Evolutionary conservation across 2,113 vertebrate species (phyloP), one percentile per base, ranked within the genome.

Genomic region (Hyla sarda): DNA sequence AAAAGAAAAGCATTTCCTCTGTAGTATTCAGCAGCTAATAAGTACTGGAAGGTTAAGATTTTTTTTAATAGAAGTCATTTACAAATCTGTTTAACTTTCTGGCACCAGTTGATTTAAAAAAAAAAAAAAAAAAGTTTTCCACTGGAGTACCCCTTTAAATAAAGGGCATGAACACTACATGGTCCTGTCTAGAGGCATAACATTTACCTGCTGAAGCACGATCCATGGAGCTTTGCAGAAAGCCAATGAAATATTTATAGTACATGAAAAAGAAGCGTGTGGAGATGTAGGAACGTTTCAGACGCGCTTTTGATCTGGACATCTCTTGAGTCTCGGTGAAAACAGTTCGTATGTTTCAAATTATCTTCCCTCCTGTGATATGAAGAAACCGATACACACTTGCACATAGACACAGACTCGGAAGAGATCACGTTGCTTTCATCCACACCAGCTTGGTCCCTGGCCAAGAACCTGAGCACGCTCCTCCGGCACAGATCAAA

Each of bases 401-500:
- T 62, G 67, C 37, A 58, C 77, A 81, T 34, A 69, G 73, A 85
- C 73, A 48, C 41, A 71, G 85, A 81, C 77, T 81, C 34, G 77
- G 75, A 77, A 72, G 65, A 74, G 77, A 87, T 87, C 78, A 74
- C 78, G 48, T 87, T 87, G 78, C 85, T 58, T 87, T 74, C 77
- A 87, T 87, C 77, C 77, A 87, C 85, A 87, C 85, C 78, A 87
- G 65, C 78, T 71, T 87, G 85, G 85, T 37, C 85, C 69, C 50
- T 48, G 32, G 85, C 85, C 85, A 87, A 87, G 78, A 85, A 80
- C 67, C 52, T 73, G 67, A 82, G 76, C 77, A 54, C 65, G 85
- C 69, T 73, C 85, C 85, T 87, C 47, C 67, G 85, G 54, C 85
- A 74, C 48, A 82, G 85, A 87, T 87, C 85, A 87, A 87, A 87